phyloP scores from a whole-genome alignment of 2,113 vertebrate genomes.

The Camelus dromedarius region DNA sequence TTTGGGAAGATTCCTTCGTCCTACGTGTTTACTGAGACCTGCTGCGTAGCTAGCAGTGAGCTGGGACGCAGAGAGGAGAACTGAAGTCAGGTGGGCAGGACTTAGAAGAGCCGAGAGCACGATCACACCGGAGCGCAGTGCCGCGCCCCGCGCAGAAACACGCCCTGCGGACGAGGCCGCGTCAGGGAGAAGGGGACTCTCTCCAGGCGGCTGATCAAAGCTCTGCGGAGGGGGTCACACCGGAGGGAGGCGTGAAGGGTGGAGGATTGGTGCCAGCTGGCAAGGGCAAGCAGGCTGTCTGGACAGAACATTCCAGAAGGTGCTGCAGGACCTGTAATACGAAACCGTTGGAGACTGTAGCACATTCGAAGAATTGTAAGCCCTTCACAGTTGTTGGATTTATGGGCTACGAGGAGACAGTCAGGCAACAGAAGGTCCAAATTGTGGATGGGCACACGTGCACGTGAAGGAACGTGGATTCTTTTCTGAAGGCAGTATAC shows the following conservation, averaged over 20 bases:
- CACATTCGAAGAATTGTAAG: background rate
- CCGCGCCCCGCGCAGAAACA: rapidly evolving
- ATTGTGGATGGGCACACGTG: background rate
- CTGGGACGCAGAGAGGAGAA: background rate
- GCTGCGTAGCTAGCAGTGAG: background rate
- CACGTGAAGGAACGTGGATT: background rate
- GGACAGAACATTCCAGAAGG: background rate
- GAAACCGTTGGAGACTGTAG: background rate
- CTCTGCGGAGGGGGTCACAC: background rate
- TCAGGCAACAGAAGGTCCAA: background rate
- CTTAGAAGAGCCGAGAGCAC: background rate
- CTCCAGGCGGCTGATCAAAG: background rate
- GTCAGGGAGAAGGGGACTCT: background rate
- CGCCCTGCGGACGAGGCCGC: background rate
- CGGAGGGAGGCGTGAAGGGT: background rate
- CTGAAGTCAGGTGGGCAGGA: background rate
- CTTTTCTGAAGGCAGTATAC: background rate
- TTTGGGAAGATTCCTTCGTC: background rate
- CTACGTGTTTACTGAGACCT: background rate
- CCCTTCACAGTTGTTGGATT: background rate
- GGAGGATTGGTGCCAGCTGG: background rate
- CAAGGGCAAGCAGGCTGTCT: background rate
- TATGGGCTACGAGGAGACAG: background rate
- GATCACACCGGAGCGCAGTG: background rate
- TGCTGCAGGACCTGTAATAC: background rate